Percentiles rank a stretch among this genome's conserved stretches.
These are phyloP conservation scores for Tanypteryx hageni DNA, from an alignment of 2,888 invertebrate species.

Conservation along the genomic window DNA sequence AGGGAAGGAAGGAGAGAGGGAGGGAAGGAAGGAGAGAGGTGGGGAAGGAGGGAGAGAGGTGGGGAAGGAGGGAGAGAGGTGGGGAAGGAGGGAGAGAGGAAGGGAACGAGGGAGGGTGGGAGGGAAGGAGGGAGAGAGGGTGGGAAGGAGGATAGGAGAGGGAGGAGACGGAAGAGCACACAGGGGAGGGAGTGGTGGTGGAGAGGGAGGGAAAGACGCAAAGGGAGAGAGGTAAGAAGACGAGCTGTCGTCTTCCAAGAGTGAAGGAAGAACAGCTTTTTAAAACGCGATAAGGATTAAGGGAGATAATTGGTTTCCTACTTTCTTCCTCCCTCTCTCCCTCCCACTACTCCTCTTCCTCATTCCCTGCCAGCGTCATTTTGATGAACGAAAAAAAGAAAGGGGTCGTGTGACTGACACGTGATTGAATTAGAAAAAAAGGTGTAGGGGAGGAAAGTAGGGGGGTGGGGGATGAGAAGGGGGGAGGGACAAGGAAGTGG, in stretches of 20 bases:
- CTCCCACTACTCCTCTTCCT: not conserved
- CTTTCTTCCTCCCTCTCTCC: constrained; percentile 21
- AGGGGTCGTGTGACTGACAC: constrained; percentile 51
- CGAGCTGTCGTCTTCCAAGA: constrained; percentile 18
- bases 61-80: not conserved
- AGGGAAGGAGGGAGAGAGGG: constrained; percentile 17
- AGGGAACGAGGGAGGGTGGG: no score
- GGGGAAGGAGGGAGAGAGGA: not conserved
- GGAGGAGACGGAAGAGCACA: no score
- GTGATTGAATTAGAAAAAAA: constrained; percentile 49
- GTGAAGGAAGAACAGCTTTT: not conserved
- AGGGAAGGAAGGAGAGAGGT: not conserved
- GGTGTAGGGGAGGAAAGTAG: not conserved
- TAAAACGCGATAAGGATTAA: constrained; percentile 52
- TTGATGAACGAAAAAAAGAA: not conserved
- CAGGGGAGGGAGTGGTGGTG: no score
- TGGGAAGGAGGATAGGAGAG: not conserved
- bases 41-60: constrained; percentile 41
- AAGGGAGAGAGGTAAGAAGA: constrained; percentile 33
- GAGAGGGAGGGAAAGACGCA: constrained; percentile 54
- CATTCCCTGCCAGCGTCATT: constrained; percentile 20
- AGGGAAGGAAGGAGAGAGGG: constrained; percentile 17
- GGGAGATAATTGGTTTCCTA: constrained; percentile 56
- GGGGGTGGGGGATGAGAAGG: constrained; percentile 68
- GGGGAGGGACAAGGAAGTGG: not conserved